phyloP scores from a whole-genome alignment of 2,113 vertebrate species.

The Cebus imitator region DNA sequence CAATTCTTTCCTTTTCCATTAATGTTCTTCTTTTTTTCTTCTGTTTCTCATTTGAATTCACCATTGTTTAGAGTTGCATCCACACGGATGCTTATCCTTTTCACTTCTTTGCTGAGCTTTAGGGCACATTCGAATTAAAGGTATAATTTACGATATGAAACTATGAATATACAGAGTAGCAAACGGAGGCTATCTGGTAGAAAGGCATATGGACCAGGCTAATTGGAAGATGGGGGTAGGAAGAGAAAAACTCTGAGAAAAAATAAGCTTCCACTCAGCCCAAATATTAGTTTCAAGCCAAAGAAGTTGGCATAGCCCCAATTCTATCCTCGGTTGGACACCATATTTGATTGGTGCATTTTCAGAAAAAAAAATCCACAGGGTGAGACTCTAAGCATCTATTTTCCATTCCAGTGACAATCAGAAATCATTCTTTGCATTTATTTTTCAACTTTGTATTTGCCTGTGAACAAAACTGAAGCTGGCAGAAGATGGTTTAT shows the following conservation, averaged over 20 bases:
- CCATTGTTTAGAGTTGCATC: background rate
- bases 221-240: background rate
- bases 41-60: background rate
- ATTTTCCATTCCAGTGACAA: conserved; percentile 57
- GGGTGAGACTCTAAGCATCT: conserved; percentile 53
- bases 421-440: conserved; percentile 66
- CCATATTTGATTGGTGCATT: background rate
- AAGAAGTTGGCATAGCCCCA: conserved; percentile 5
- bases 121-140: conserved; percentile 30
- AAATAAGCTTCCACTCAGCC: conserved; percentile 30
- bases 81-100: conserved; percentile 16
- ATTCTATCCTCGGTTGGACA: conserved; percentile 36
- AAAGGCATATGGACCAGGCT: conserved; percentile 40
- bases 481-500: conserved; percentile 41
- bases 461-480: conserved; percentile 64
- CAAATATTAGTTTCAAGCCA: conserved; percentile 50
- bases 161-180: background rate
- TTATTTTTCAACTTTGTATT: conserved; percentile 60
- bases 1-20: background rate
- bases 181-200: background rate
- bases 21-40: background rate
- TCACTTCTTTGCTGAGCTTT: background rate
- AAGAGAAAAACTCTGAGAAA: background rate
- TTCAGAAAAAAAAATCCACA: conserved; percentile 35
- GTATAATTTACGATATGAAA: conserved; percentile 15